phyloP scores from a whole-genome alignment of 2,888 invertebrate species.

The Stenodema calcarata region DNA sequence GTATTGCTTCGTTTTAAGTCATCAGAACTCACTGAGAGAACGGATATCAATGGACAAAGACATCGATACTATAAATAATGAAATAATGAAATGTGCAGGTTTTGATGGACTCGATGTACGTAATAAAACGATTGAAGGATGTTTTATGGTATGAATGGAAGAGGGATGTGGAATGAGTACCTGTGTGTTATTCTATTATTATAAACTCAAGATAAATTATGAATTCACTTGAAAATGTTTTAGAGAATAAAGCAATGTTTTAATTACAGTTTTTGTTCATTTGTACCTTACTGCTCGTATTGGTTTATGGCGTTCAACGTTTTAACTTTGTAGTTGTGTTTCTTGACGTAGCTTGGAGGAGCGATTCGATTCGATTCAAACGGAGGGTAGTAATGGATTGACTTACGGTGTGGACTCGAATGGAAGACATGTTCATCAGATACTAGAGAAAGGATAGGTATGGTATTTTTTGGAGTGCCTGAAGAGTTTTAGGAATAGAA shows the following conservation, averaged over 20 bases:
- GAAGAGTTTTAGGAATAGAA: too few relatives aligned
- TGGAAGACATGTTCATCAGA: too few relatives aligned
- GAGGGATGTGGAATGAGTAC: constrained; percentile 31
- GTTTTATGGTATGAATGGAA: not conserved
- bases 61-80: constrained; percentile 13
- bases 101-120: not conserved
- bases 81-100: constrained; percentile 5
- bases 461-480: too few relatives aligned
- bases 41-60: not conserved
- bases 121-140: not conserved
- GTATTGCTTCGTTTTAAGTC: not conserved
- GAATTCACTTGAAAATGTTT: constrained; percentile 32
- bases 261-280: not conserved
- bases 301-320: too few relatives aligned
- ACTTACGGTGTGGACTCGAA: too few relatives aligned
- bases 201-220: constrained; percentile 15
- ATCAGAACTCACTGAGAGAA: not conserved
- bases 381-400: too few relatives aligned
- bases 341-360: too few relatives aligned
- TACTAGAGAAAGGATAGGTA: too few relatives aligned
- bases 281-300: not conserved
- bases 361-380: too few relatives aligned
- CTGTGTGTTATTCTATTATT: constrained; percentile 44
- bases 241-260: constrained; percentile 46
- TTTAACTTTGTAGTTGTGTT: too few relatives aligned